These are phyloP conservation scores for Amphipyra berbera DNA, from an alignment of 2,888 invertebrate genomes.

Conservation along the genomic window DNA sequence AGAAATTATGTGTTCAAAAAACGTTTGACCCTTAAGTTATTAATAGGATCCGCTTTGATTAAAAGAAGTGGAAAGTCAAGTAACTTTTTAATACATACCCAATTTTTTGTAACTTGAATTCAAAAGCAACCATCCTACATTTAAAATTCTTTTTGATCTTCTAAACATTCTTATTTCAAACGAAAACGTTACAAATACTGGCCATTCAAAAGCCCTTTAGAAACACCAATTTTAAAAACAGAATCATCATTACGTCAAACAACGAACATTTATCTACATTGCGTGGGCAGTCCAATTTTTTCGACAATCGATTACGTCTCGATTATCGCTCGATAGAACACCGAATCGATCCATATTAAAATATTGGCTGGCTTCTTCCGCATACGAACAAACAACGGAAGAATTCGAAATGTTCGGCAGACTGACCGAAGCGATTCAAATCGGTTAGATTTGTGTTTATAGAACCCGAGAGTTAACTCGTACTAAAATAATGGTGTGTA, in stretches of 20 bases:
- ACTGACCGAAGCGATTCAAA: conserved; percentile 17
- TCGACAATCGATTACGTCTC: conserved; percentile 17
- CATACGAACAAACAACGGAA: conserved; percentile 24
- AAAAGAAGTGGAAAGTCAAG: no score
- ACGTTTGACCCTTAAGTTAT: no score
- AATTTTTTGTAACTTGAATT: background rate
- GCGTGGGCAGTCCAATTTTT: conserved; percentile 14
- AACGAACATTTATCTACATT: conserved; percentile 16
- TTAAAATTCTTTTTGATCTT: background rate
- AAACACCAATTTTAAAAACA: background rate
- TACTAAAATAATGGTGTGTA: conserved; percentile 32
- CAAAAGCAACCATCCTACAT: background rate
- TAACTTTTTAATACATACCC: no score
- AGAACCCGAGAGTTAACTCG: conserved; percentile 34
- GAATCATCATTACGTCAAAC: conserved; percentile 1
- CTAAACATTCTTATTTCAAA: background rate
- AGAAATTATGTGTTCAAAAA: background rate
- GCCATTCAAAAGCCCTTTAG: background rate
- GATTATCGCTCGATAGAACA: conserved; percentile 37
- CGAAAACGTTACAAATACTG: background rate
- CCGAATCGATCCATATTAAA: conserved; percentile 42
- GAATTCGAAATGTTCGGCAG: conserved; percentile 16
- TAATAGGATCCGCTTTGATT: background rate
- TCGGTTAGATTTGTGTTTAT: conserved; percentile 31
- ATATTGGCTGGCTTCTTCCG: conserved; percentile 31